Base-by-base conservation (phyloP, 2,888 invertebrate species). In the Agrypnus murinus region DNA sequence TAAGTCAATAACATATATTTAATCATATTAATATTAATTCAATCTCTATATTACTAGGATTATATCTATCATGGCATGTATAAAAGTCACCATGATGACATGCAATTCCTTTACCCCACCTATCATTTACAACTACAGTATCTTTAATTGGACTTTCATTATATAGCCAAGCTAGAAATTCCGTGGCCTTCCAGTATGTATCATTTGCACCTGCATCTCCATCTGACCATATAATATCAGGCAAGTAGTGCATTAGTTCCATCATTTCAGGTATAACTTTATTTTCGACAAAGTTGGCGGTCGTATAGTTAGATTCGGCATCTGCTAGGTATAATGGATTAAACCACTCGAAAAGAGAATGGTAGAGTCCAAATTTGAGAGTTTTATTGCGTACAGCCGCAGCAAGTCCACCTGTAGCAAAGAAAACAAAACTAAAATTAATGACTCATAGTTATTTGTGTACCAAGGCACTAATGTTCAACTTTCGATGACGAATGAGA, bases 161-260 rank as follows among this genome's bases (percentile, higher is more conserved):
- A 81, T 96, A 98, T 10, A 97, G 85, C 97, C 97, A 97, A 0
- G 96, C 92, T 1, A 98, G 86, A 79, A 98, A 94, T 65, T 94
- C 92, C 55, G 91, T 92, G 0, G 96, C 91, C 75, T 90, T 90
- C 95, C 96, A 98, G 79, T 97, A 97, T 0, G 87, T 87, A 72
- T 93, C 92, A 0, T 90, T 84, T 0, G 95, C 93, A 82, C 96
- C 97, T 96, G 97, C 96, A 78, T 97, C 97, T 0, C 98, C 98
- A 84, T 98, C 98, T 0, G 95, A 92, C 97, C 97, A 98, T 12
- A 98, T 84, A 0, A 98, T 87, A 25, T 95, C 94, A 0, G 93
- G 93, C 68, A 88, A 81, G 77, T 93, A 94, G 65, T 89, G 82
- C 25, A 95, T 88, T 53, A 96, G 81, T 81, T 97, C 96, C 74